These are phyloP conservation scores for Dynastes maya DNA, from an alignment of 2,888 invertebrate species.

Conservation along the genomic window DNA sequence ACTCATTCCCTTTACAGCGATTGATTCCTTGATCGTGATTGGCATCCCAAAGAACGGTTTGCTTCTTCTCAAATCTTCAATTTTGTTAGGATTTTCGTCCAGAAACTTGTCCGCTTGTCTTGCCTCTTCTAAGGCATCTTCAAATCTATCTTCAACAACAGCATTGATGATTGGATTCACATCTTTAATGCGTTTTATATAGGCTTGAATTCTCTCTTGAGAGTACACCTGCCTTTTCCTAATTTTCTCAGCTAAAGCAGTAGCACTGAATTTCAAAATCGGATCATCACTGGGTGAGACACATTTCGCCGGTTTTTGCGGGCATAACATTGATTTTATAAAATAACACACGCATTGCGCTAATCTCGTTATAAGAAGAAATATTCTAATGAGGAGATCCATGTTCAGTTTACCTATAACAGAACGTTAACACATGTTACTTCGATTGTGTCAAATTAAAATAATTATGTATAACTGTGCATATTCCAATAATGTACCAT, in stretches of 20 bases:
- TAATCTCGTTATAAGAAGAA: neutral
- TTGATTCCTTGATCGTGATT: conserved; percentile 84
- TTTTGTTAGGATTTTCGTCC: conserved; percentile 55
- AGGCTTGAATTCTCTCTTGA: conserved; percentile 80
- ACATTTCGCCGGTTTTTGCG: conserved; percentile 33
- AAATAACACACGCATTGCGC: neutral
- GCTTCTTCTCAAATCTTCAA: conserved; percentile 64
- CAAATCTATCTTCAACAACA: conserved; percentile 84
- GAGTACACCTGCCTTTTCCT: conserved; percentile 71
- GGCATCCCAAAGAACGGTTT: conserved; percentile 88
- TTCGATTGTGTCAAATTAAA: neutral
- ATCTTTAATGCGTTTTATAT: conserved; percentile 83
- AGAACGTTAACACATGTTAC: conserved; percentile 2
- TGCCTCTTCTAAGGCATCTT: conserved; percentile 83
- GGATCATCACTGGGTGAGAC: conserved; percentile 78
- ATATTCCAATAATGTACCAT: too few species aligned
- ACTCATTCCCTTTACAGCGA: conserved; percentile 68
- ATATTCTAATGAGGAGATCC: conserved; percentile 1
- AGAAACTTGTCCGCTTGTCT: conserved; percentile 75
- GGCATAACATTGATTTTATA: neutral
- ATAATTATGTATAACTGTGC: too few species aligned
- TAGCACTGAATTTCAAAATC: conserved; percentile 81
- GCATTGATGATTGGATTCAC: conserved; percentile 86
- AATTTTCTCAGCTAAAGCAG: conserved; percentile 80
- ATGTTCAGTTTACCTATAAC: conserved; percentile 7